Evolutionary conservation across 2,888 invertebrate genomes (phyloP).

Genomic region (Capitulum mitella): DNA sequence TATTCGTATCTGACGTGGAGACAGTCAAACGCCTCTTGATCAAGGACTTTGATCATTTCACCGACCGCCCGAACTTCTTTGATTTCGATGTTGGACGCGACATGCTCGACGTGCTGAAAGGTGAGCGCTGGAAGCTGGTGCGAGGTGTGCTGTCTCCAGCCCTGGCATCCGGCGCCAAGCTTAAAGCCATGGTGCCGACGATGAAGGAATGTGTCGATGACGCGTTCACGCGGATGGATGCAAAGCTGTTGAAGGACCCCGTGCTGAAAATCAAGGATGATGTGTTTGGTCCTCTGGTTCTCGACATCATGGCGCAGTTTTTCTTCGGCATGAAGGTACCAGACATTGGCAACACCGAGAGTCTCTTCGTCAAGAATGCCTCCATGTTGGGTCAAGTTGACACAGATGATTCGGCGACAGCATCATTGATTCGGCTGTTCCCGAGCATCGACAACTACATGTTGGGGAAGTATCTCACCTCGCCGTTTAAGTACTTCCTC

Average conservation of each 20-base stretch:
- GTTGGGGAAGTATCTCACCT: not conserved
- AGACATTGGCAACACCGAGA: not conserved
- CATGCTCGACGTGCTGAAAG: not conserved
- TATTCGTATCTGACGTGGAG: not conserved
- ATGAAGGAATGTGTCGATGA: not conserved
- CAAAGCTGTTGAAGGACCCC: not conserved
- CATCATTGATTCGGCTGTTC: not conserved
- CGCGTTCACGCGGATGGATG: not conserved
- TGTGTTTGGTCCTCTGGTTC: not conserved
- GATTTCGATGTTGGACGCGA: not conserved
- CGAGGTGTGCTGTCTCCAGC: no score
- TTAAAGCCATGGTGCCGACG: no score
- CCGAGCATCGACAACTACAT: not conserved
- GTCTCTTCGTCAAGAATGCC: not conserved
- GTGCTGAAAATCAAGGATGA: not conserved
- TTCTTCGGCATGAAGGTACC: not conserved
- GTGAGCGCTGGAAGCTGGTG: no score
- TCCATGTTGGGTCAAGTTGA: not conserved
- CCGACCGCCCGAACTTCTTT: not conserved
- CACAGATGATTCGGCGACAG: not conserved
- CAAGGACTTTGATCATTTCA: no score
- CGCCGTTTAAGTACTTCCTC: not conserved
- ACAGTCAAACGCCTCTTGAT: not conserved
- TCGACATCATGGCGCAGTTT: not conserved
- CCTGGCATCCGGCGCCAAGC: no score